Evolutionary conservation across 2,113 vertebrate species (phyloP), one percentile per base, ranked within the genome.

Genomic region (Thymallus thymallus): DNA sequence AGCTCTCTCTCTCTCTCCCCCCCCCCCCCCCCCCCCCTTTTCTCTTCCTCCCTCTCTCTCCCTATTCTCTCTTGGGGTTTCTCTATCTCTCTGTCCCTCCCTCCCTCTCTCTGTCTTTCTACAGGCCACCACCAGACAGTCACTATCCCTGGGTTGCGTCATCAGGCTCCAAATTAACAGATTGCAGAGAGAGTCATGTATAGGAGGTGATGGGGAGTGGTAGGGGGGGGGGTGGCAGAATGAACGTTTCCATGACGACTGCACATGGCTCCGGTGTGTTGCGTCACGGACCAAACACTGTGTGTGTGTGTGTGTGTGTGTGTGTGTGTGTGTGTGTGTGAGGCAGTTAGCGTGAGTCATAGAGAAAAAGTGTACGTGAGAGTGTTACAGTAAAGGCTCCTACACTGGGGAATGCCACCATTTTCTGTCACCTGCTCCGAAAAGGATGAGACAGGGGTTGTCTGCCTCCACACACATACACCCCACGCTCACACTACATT

Each of bases 161-260:
- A 84, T 12, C 7, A 85, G 65, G 67, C 80, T 76, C 79, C 83
- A 88, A 91, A 91, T 88, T 72, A 90, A 88, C 90, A 91, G 88
- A 91, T 88, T 88, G 90, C 81, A 65, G 71, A 84, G 69, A 85
- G 80, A 86, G 79, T 85, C 88, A 81, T 82, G 84, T 80, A 78
- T 41, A 41, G 35, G 2, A 41, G 84, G 76, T 77, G 74, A 83
- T 65, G 26, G 80, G 78, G 78, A 80, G 77, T 79, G 78, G 60
- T 12, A 23, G 3, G 61, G 61, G 55, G 2, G 23, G 71, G 80
- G 51, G 69, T 63, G 41, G 46, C 71, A 23, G 71, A 76, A 62
- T 67, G 67, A 30, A 56, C 64, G 90, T 92, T 92, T 88, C 88
- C 88, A 91, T 92, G 91, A 86, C 86, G 73, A 94, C 86, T 0